Conservation (phyloP, 2,888 invertebrate genomes). For the Calameuta filiformis region DNA sequence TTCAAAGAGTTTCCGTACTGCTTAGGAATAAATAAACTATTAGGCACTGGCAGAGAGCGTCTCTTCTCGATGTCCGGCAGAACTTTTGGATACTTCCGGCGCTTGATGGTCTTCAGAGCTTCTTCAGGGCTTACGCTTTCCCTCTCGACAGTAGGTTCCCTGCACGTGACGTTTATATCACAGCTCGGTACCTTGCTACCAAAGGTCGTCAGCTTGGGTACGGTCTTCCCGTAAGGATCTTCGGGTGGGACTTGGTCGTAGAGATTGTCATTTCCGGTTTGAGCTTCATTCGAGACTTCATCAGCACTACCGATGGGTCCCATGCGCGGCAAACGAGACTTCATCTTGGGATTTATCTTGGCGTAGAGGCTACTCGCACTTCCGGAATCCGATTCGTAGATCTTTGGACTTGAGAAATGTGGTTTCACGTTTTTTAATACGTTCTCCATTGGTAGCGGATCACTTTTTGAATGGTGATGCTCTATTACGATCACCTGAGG, state of each 20-base stretch:
- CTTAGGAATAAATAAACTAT: conserved; percentile 44
- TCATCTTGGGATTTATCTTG: conserved; percentile 57
- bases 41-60: conserved; percentile 57
- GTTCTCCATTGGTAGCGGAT: conserved; percentile 59
- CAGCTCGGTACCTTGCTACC: conserved; percentile 53
- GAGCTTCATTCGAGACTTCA: conserved; percentile 16
- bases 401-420: conserved; percentile 53
- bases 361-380: conserved; percentile 61
- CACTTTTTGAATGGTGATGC: conserved; percentile 62
- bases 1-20: conserved; percentile 44
- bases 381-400: conserved; percentile 59
- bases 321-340: conserved; percentile 46
- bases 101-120: conserved; percentile 78
- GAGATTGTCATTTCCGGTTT: conserved; percentile 40
- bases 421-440: conserved; percentile 57
- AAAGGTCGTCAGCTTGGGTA: conserved; percentile 54
- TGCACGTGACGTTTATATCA: conserved; percentile 82
- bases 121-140: conserved; percentile 75
- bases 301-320: conserved; percentile 24
- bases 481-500: conserved; percentile 60
- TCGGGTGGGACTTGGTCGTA: conserved; percentile 33
- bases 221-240: conserved; percentile 29
- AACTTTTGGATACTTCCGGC: conserved; percentile 86
- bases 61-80: conserved; percentile 76
- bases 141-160: conserved; percentile 66